Percentiles rank a stretch among this genome's conserved stretches.
phyloP scores from a whole-genome alignment of 37 sponge, comb jelly and placozoan genomes.

The Spongilla lacustris region DNA sequence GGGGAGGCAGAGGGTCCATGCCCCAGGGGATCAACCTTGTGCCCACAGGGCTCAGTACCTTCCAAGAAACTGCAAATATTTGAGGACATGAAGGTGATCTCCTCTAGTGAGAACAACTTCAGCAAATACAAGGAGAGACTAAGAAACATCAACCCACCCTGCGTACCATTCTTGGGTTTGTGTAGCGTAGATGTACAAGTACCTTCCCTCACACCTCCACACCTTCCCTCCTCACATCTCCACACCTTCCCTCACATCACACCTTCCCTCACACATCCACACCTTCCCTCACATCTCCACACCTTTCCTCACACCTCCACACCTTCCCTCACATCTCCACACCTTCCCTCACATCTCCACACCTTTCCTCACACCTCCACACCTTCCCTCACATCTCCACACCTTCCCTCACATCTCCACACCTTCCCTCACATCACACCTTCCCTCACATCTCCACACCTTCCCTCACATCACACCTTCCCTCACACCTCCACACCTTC shows the following conservation, averaged over 20 bases:
- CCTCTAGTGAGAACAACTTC: conserved; percentile 71
- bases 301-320: too few relatives aligned
- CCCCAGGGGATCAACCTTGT: not conserved
- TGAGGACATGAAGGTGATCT: conserved; percentile 72
- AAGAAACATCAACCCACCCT: conserved; percentile 90
- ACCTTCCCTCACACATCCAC: too few relatives aligned
- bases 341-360: too few relatives aligned
- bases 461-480: not conserved
- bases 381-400: too few relatives aligned
- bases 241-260: too few relatives aligned
- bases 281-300: too few relatives aligned
- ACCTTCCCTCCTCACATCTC: not conserved
- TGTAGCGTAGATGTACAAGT: not conserved
- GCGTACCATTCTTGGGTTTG: conserved; percentile 96
- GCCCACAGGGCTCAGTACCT: not conserved
- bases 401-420: too few relatives aligned
- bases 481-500: not conserved
- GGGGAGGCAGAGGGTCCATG: not conserved
- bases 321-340: not conserved
- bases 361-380: too few relatives aligned
- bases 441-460: too few relatives aligned
- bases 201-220: not conserved
- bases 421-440: too few relatives aligned
- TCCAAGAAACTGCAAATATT: conserved; percentile 50
- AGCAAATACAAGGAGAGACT: conserved; percentile 90